phyloP scores from a whole-genome alignment of 2,113 vertebrate genomes.

The Lynx canadensis region DNA sequence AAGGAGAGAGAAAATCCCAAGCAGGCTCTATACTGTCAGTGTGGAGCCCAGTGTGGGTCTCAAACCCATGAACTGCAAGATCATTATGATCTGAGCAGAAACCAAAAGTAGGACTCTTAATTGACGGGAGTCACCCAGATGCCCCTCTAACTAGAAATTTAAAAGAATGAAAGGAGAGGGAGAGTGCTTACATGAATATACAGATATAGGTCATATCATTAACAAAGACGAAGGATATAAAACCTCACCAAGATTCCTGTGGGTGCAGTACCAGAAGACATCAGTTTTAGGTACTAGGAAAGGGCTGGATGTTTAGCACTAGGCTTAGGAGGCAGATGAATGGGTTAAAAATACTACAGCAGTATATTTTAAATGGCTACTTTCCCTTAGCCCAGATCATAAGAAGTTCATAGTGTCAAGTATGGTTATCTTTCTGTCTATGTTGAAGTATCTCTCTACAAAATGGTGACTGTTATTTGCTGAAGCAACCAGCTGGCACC shows the following conservation, averaged over 20 bases:
- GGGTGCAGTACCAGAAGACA: not conserved
- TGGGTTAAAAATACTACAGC: not conserved
- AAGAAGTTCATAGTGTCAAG: constrained; percentile 23
- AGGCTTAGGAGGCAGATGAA: not conserved
- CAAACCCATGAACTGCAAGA: no score
- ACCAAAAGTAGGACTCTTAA: no score
- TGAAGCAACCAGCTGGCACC: constrained; percentile 53
- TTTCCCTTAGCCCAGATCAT: not conserved
- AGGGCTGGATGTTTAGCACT: not conserved
- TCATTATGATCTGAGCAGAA: no score
- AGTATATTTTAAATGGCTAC: not conserved
- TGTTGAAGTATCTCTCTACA: constrained; percentile 30
- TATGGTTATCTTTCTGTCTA: not conserved
- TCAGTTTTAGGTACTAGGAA: not conserved
- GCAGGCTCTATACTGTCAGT: no score
- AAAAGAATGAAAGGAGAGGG: not conserved
- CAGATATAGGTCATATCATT: not conserved
- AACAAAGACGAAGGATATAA: not conserved
- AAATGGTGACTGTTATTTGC: constrained; percentile 52
- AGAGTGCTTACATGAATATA: not conserved
- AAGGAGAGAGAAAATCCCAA: no score
- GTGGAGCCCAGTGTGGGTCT: no score
- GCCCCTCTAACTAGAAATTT: not conserved
- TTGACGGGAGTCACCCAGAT: no score
- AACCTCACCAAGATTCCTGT: not conserved